Evolutionary conservation across 2,888 invertebrate species (phyloP).

Genomic region (Sarcophaga subvicina): DNA sequence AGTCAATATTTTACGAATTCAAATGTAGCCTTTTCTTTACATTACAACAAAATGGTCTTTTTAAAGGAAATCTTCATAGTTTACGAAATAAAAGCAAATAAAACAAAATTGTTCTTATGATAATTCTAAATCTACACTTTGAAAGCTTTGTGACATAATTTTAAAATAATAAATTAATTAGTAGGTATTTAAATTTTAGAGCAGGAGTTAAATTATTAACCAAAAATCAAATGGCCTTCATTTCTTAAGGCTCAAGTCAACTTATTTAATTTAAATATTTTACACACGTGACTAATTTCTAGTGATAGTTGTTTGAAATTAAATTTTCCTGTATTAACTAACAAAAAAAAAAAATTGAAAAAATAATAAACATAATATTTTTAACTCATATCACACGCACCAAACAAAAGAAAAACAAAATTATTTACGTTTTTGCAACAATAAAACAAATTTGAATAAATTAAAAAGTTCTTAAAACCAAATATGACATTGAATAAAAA

Average conservation of each 20-base stretch:
- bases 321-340: conserved; percentile 63
- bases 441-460: no score
- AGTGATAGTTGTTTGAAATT: conserved; percentile 42
- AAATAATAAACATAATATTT: conserved; percentile 3
- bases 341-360: conserved; percentile 7
- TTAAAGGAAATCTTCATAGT: conserved; percentile 19
- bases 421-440: no score
- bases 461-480: no score
- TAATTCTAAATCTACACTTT: conserved; percentile 59
- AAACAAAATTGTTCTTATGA: conserved; percentile 62
- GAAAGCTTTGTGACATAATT: conserved; percentile 57
- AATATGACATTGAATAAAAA: no score
- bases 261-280: conserved; percentile 39
- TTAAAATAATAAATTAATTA: conserved; percentile 33
- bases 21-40: conserved; percentile 32
- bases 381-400: neutral
- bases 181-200: conserved; percentile 48
- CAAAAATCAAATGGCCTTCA: conserved; percentile 28
- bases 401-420: neutral
- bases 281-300: neutral
- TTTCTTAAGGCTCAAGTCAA: conserved; percentile 33
- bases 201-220: conserved; percentile 26
- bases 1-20: neutral
- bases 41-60: conserved; percentile 17
- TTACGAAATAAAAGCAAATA: conserved; percentile 29